A percentile compares a stretch with the other conserved stretches of the same genome.
phyloP scores from a whole-genome alignment of 2,888 invertebrate species.

The Campopleginae sp. region DNA sequence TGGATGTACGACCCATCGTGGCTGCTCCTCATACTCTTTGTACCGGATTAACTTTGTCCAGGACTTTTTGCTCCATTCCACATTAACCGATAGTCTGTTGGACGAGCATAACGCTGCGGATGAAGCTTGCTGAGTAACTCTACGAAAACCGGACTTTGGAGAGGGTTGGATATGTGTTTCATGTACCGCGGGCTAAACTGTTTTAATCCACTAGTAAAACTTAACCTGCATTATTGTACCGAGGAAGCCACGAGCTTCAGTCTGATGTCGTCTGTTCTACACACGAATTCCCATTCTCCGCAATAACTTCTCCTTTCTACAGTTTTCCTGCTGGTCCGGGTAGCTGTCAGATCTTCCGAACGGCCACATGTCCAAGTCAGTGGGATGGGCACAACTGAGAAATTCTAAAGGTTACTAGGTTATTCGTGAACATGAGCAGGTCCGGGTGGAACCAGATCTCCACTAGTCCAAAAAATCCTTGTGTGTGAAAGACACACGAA shows the following conservation, averaged over 20 bases:
- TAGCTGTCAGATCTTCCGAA: slow-evolving; percentile 46
- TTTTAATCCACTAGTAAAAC: slow-evolving; percentile 55
- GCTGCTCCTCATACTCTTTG: not conserved
- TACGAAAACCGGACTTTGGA: slow-evolving; percentile 3
- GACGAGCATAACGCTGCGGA: slow-evolving; percentile 29
- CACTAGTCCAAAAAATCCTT: not conserved
- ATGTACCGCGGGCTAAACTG: slow-evolving; percentile 39
- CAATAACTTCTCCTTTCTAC: slow-evolving; percentile 16
- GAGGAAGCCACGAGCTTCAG: slow-evolving; percentile 30
- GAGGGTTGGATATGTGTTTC: slow-evolving; percentile 25
- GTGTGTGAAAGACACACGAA: not conserved
- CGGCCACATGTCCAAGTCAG: slow-evolving; percentile 43
- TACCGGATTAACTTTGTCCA: slow-evolving; percentile 32
- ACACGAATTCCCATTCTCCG: slow-evolving; percentile 5
- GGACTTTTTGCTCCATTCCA: slow-evolving; percentile 35
- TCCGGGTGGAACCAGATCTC: slow-evolving; percentile 3
- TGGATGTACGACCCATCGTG: not conserved
- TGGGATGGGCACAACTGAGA: slow-evolving; percentile 55
- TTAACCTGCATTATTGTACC: slow-evolving; percentile 27
- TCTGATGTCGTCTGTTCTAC: not conserved
- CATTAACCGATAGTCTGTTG: slow-evolving; percentile 30
- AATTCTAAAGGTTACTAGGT: slow-evolving; percentile 71
- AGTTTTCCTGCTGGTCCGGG: slow-evolving; percentile 33
- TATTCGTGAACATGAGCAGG: slow-evolving; percentile 45
- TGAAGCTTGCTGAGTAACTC: slow-evolving; percentile 16